Percentiles rank a stretch among this genome's conserved stretches.
Evolutionary conservation across 2,113 vertebrate genomes (phyloP).

Genomic region (Semnornis frantzii): DNA sequence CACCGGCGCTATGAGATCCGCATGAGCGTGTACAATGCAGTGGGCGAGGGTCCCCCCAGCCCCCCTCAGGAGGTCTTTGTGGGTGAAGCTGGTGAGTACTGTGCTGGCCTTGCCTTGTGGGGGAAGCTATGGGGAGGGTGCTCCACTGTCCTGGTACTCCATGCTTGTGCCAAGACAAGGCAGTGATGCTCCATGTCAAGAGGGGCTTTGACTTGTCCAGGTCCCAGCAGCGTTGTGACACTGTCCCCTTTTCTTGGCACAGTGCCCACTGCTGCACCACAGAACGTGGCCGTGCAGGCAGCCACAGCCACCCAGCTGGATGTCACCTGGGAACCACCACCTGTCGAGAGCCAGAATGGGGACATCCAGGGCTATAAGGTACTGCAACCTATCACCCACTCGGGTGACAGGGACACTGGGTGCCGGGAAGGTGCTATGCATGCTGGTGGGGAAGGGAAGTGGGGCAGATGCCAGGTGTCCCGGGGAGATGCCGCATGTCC

Average conservation of each 20-base stretch:
- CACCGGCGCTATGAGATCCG: constrained; percentile 95
- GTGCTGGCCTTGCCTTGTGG: neutral
- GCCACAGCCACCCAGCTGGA: constrained; percentile 93
- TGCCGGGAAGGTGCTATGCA: neutral
- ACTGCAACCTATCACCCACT: neutral
- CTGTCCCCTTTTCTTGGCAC: neutral
- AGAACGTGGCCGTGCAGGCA: constrained; percentile 86
- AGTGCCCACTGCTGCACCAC: constrained; percentile 91
- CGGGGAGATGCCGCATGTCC: neutral
- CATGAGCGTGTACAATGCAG: constrained; percentile 93
- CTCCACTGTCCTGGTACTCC: accelerated
- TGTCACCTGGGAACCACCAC: constrained; percentile 92
- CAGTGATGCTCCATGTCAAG: accelerated
- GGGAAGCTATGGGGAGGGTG: neutral
- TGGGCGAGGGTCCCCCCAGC: constrained; percentile 90
- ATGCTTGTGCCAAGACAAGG: accelerated
- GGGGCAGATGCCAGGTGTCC: neutral
- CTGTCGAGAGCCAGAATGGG: constrained; percentile 88
- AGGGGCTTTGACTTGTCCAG: neutral
- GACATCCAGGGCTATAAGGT: constrained; percentile 99
- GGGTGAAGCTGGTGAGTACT: constrained; percentile 91
- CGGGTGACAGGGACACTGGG: neutral
- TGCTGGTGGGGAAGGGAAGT: neutral
- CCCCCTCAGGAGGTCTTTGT: constrained; percentile 95
- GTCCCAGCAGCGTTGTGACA: accelerated